phyloP scores from a whole-genome alignment of 1,140 invertebrate genomes.

The Argopecten irradians region DNA sequence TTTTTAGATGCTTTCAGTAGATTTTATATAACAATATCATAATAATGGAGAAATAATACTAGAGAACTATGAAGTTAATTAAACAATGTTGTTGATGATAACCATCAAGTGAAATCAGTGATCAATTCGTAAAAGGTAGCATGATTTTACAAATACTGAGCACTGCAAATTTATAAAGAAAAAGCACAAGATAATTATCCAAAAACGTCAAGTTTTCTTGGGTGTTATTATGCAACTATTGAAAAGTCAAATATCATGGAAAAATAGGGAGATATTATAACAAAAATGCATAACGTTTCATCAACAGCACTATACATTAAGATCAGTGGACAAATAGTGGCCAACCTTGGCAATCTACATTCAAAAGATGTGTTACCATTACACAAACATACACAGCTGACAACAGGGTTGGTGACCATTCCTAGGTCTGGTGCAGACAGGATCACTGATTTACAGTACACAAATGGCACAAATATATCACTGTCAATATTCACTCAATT shows the following conservation, averaged over 20 bases:
- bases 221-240: constrained; percentile 22
- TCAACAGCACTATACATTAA: background rate
- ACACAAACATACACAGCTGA: background rate
- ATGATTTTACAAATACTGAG: background rate
- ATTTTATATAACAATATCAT: background rate
- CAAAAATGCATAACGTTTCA: constrained; percentile 7
- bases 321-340: background rate
- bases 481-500: background rate
- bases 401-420: constrained; percentile 1
- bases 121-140: background rate
- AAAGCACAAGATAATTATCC: constrained; percentile 22
- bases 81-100: background rate
- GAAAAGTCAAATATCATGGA: background rate
- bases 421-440: background rate
- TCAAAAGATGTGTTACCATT: background rate
- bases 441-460: background rate
- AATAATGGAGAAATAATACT: background rate
- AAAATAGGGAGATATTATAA: background rate
- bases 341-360: background rate
- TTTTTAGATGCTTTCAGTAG: background rate
- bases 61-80: background rate
- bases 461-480: background rate
- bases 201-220: constrained; percentile 11
- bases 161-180: constrained; percentile 18
- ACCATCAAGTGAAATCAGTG: background rate